Conservation (phyloP, 1,140 invertebrate species). For the Yoshiicerus persimilis region DNA sequence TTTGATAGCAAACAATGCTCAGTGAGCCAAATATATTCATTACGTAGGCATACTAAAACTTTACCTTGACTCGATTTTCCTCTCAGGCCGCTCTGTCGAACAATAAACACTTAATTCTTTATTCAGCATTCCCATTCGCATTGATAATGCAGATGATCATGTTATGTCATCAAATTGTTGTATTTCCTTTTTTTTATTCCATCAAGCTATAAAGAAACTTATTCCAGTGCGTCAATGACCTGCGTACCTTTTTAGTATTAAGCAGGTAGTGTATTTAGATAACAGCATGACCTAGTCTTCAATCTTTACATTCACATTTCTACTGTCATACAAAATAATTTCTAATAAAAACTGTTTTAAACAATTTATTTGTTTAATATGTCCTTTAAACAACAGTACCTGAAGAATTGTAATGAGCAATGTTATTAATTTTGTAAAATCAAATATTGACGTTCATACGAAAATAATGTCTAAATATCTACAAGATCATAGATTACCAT, state of each 20-base stretch:
- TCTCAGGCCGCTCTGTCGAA: neutral
- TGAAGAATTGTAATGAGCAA: no score
- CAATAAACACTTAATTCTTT: conserved; percentile 24
- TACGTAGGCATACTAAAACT: neutral
- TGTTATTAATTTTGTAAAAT: no score
- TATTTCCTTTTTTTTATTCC: neutral
- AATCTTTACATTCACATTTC: no score
- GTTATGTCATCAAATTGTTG: neutral
- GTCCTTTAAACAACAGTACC: no score
- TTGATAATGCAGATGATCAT: neutral
- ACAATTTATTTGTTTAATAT: no score
- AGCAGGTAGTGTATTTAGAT: no score
- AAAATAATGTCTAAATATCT: no score
- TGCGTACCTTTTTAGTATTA: neutral
- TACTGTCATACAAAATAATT: no score
- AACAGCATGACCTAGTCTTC: neutral
- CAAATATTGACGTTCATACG: no score
- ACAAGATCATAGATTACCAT: no score
- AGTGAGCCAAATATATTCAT: neutral
- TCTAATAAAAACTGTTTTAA: no score
- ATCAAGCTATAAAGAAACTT: neutral
- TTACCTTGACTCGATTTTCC: neutral
- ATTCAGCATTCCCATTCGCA: neutral
- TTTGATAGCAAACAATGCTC: neutral
- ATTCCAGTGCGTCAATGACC: neutral